phyloP scores from a whole-genome alignment of 2,797 vertebrate genomes.

The Semotilus atromaculatus region DNA sequence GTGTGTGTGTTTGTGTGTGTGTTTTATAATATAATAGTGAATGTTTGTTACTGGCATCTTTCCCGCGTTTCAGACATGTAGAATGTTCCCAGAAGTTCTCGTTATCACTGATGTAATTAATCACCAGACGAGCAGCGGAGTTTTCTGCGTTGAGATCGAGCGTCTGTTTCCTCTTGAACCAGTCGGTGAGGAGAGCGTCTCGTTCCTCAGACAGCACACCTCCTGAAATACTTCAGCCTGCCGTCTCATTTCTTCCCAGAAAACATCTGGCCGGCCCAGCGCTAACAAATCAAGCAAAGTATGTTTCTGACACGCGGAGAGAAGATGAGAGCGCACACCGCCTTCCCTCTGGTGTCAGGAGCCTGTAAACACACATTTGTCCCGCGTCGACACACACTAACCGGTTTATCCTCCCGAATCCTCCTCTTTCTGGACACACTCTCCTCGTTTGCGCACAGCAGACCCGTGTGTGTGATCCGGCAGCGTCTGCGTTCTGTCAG shows the following conservation, averaged over 20 bases:
- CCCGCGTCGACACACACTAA: constrained; percentile 60
- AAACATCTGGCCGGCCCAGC: constrained; percentile 57
- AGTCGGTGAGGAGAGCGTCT: background rate
- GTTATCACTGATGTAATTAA: constrained; percentile 38
- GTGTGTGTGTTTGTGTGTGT: fast-evolving
- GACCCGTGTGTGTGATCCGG: constrained; percentile 58
- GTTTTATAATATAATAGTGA: background rate
- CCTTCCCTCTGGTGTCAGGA: constrained; percentile 58
- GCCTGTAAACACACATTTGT: constrained; percentile 67
- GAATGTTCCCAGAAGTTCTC: constrained; percentile 40
- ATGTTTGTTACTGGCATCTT: constrained; percentile 3
- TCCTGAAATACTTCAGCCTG: constrained; percentile 63
- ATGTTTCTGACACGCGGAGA: constrained; percentile 65
- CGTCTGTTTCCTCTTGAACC: background rate
- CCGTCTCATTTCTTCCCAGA: constrained; percentile 57
- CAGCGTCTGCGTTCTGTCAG: constrained; percentile 65
- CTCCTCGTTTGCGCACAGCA: constrained; percentile 57
- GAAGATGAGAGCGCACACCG: constrained; percentile 57
- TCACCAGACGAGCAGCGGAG: background rate
- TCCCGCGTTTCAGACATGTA: constrained; percentile 17
- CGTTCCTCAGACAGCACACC: constrained; percentile 49
- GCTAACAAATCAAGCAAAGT: constrained; percentile 69
- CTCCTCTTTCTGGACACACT: constrained; percentile 35
- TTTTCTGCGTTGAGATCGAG: background rate
- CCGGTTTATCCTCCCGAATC: constrained; percentile 60